Conservation (phyloP, 2,797 vertebrate genomes). For the Tamandua tetradactyla region DNA sequence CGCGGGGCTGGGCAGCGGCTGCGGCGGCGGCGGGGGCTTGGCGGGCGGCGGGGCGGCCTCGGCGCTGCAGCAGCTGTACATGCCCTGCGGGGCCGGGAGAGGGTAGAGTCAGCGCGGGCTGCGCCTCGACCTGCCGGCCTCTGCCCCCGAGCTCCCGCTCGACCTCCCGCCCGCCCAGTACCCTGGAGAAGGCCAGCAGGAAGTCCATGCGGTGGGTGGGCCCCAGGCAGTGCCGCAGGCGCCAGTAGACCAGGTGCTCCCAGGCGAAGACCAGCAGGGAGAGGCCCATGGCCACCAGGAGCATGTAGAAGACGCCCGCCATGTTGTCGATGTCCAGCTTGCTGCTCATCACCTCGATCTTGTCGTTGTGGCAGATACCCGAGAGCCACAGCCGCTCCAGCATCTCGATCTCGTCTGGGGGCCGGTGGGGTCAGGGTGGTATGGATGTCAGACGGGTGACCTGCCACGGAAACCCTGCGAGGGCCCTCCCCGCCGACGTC, state of each 20-base stretch:
- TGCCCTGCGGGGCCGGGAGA: conserved; percentile 86
- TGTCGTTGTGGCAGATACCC: conserved; percentile 98
- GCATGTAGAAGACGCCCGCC: conserved; percentile 99
- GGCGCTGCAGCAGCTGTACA: conserved; percentile 96
- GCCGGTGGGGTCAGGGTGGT: conserved; percentile 88
- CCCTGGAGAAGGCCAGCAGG: conserved; percentile 94
- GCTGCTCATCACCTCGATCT: conserved; percentile 99
- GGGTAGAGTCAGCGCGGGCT: background rate
- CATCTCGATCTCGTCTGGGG: conserved; percentile 94
- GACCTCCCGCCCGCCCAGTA: conserved; percentile 70
- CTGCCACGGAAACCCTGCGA: conserved; percentile 87
- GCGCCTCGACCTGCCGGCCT: too few species aligned
- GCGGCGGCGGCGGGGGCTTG: conserved; percentile 87
- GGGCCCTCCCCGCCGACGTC: conserved; percentile 90
- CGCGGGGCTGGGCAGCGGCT: conserved; percentile 86
- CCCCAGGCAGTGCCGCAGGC: conserved; percentile 92
- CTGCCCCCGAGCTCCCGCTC: accelerated
- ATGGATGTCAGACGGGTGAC: conserved; percentile 86
- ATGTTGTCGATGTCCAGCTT: conserved; percentile 99
- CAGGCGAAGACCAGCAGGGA: conserved; percentile 97
- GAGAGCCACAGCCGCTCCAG: conserved; percentile 97
- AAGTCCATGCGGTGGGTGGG: conserved; percentile 93
- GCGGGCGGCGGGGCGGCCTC: conserved; percentile 89
- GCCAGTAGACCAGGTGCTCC: conserved; percentile 98
- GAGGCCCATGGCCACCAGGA: conserved; percentile 98